Base-by-base conservation (phyloP, 2,113 vertebrate genomes). In the Galeopterus variegatus region DNA sequence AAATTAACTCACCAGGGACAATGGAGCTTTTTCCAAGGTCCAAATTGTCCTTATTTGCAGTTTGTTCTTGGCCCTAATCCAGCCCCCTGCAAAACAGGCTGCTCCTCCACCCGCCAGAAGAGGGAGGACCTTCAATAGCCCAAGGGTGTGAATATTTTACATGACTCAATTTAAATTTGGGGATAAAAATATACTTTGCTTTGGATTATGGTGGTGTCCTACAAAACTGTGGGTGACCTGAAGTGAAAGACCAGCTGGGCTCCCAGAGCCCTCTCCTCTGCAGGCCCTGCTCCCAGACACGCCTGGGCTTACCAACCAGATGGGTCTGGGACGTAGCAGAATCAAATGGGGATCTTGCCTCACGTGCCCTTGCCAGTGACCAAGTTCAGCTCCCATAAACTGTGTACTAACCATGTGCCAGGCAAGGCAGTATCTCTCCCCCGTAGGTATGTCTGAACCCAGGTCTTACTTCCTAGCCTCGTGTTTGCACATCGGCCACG, bases 1-100 rank as follows among this genome's bases (percentile, higher is more conserved):
- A 98, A 98, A 98, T 98, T 96, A 98, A 98, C 98, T 98, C 97
- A 64, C 98, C 77, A 96, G 98, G 98, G 98, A 98, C 98, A 98
- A 98, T 94, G 97, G 98, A 58, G 96, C 97, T 79, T 96, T 97
- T 88, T 62, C 84, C 70, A 58, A 95, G 80, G 92, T 76, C 97
- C 94, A 95, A 93, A 97, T 60, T 95, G 83, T 95, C 91, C 96
- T 97, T 92, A 95, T 96, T 93, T 97, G 76, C 33, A 31, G 88
- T 95, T 92, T 93, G 96, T 92, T 98, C 81, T 97, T 96, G 96
- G 96, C 88, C 72, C 52, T 56, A 45, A 88, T 90, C 95, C 93
- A 97, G 95, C 67, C 90, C 94, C 85, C 41, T 94, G 89, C 89
- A 93, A 95, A 85, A 28, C 15, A 1, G 70, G 50, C 95, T 91